phyloP scores from a whole-genome alignment of 2,888 invertebrate species.

The Drosophila lacicola region DNA sequence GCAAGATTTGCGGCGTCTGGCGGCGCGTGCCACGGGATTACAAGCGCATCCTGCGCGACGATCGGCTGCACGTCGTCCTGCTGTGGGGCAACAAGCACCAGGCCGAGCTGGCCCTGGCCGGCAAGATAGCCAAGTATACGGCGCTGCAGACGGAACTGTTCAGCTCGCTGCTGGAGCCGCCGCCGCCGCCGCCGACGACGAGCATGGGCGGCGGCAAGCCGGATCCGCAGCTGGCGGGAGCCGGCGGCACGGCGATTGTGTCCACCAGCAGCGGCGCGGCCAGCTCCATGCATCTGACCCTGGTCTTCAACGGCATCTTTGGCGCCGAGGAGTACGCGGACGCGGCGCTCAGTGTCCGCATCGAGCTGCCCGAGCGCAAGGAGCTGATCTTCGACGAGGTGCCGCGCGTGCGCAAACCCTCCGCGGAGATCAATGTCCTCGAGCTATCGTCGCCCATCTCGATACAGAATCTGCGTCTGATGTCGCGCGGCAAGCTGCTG shows the following conservation, averaged over 20 bases:
- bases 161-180: constrained; percentile 90
- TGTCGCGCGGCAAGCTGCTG: constrained; percentile 91
- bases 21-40: constrained; percentile 93
- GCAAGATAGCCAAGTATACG: constrained; percentile 90
- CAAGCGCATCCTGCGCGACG: constrained; percentile 91
- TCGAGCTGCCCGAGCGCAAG: constrained; percentile 90
- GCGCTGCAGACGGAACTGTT: constrained; percentile 93
- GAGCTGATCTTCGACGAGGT: constrained; percentile 90
- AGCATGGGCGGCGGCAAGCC: constrained; percentile 87
- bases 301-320: constrained; percentile 93
- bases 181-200: constrained; percentile 83
- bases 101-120: constrained; percentile 90
- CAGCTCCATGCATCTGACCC: constrained; percentile 92
- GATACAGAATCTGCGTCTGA: constrained; percentile 90
- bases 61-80: constrained; percentile 91
- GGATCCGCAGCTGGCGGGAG: constrained; percentile 87
- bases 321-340: constrained; percentile 88
- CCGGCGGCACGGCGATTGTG: constrained; percentile 94
- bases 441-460: constrained; percentile 92
- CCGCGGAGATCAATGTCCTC: constrained; percentile 90
- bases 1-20: constrained; percentile 96
- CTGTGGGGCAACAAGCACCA: constrained; percentile 91
- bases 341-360: constrained; percentile 89
- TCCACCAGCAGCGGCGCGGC: constrained; percentile 92
- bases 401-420: constrained; percentile 90